Percentiles rank a stretch among this genome's conserved stretches.
phyloP scores from a whole-genome alignment of 2,797 vertebrate genomes.

The Pampus argenteus region DNA sequence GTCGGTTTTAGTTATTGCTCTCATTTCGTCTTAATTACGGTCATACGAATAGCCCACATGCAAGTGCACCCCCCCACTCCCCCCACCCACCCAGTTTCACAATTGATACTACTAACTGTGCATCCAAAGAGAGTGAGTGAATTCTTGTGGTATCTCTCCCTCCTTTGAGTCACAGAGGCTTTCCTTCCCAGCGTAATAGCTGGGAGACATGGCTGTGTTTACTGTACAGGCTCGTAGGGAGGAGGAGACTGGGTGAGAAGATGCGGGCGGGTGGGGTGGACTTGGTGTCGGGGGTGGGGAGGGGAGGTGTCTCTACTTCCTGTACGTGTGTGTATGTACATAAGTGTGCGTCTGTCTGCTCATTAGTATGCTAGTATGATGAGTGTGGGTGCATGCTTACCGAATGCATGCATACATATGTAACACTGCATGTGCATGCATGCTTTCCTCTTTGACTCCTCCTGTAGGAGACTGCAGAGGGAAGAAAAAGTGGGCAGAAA shows the following conservation, averaged over 20 bases:
- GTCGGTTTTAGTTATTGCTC: conserved; percentile 71
- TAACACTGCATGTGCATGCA: conserved; percentile 9
- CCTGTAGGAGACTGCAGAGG: neutral
- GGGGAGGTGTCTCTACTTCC: conserved; percentile 19
- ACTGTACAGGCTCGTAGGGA: conserved; percentile 35
- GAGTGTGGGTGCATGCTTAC: neutral
- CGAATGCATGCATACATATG: neutral
- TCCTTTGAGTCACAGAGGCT: conserved; percentile 13
- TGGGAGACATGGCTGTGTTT: conserved; percentile 49
- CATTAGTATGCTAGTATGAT: conserved; percentile 9
- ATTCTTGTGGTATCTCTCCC: conserved; percentile 50
- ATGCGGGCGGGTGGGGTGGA: conserved; percentile 9
- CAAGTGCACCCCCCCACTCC: conserved; percentile 31
- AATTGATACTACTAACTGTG: conserved; percentile 46
- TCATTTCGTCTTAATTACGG: conserved; percentile 74
- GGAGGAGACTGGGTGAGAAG: conserved; percentile 29
- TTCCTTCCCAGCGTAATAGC: conserved; percentile 22
- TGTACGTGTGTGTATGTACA: neutral
- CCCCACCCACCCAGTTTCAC: conserved; percentile 4
- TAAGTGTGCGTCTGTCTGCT: conserved; percentile 15
- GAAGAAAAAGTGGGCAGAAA: conserved; percentile 11
- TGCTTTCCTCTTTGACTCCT: conserved; percentile 10
- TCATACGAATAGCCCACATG: conserved; percentile 56
- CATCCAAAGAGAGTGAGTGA: conserved; percentile 60
- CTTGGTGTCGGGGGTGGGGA: neutral